These are phyloP conservation scores for Phaethornis superciliosus DNA, from an alignment of 2,113 vertebrate genomes.

Conservation along the genomic window DNA sequence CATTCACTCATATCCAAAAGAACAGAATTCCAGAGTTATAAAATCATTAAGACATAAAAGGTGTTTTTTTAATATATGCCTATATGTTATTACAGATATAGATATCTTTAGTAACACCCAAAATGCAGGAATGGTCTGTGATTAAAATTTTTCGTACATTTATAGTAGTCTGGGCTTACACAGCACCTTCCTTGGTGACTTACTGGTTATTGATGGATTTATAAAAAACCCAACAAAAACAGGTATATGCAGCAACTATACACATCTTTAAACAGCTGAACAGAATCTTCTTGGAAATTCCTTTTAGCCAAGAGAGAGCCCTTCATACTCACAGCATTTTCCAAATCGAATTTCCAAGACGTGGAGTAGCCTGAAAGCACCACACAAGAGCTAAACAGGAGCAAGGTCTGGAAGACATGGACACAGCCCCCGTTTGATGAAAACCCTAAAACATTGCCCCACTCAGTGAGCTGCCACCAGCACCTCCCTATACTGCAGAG, in stretches of 20 bases:
- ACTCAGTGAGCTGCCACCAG: not conserved
- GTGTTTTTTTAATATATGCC: not conserved
- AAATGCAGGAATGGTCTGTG: not conserved
- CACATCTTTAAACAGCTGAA: not conserved
- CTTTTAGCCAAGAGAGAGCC: not conserved
- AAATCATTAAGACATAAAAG: not conserved
- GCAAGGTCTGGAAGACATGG: not conserved
- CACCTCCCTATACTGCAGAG: not conserved
- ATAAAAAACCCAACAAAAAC: not conserved
- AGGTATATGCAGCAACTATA: not conserved
- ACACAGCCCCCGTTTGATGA: not conserved
- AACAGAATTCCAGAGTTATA: not conserved
- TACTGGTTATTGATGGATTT: not conserved
- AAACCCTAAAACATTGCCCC: fast-evolving
- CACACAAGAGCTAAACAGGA: not conserved
- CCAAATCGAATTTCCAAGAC: not conserved
- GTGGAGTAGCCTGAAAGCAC: not conserved
- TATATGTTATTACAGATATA: not conserved
- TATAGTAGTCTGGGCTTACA: not conserved
- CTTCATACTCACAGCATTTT: not conserved
- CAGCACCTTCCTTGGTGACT: not conserved
- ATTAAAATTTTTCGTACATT: not conserved
- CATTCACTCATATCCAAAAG: not conserved
- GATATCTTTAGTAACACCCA: not conserved
- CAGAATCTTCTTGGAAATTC: too few relatives aligned